Conservation (phyloP, 2,113 vertebrate species). For the Tylochromis polylepis region DNA sequence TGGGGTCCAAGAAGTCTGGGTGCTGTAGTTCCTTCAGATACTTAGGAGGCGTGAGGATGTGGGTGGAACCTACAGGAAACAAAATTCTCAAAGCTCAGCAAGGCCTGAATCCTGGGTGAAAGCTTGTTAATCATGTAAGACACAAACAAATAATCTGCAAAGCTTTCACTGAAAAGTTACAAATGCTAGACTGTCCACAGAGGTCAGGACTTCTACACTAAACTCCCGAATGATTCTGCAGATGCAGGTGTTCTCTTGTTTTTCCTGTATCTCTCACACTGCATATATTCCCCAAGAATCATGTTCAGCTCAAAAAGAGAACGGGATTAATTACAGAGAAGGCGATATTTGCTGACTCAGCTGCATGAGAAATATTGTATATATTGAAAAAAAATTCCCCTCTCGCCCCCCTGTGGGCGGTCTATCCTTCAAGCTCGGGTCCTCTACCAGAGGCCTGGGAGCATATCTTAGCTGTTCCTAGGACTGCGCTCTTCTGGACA, state of each 20-base stretch:
- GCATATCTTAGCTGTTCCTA: no score
- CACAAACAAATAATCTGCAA: neutral
- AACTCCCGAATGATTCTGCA: neutral
- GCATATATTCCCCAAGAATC: neutral
- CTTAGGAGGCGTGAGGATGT: slow-evolving; percentile 91
- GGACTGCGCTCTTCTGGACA: no score
- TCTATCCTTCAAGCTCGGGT: no score
- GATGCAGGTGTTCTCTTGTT: neutral
- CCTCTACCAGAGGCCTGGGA: no score
- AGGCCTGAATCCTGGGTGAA: neutral
- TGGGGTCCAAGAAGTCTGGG: slow-evolving; percentile 95
- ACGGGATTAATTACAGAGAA: neutral
- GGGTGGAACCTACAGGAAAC: slow-evolving; percentile 87
- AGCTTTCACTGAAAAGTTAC: neutral
- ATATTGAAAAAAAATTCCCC: no score
- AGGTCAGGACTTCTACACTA: neutral
- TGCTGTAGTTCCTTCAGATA: slow-evolving; percentile 97
- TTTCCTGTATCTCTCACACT: neutral
- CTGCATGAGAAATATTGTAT: neutral
- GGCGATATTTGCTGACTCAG: neutral
- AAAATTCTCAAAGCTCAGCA: slow-evolving; percentile 69
- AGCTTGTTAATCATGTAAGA: neutral
- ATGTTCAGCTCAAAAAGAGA: neutral
- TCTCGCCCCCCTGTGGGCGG: no score
- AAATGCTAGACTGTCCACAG: neutral